phyloP scores from a whole-genome alignment of 2,888 invertebrate species.

The Lasioglossum oenotherae region DNA sequence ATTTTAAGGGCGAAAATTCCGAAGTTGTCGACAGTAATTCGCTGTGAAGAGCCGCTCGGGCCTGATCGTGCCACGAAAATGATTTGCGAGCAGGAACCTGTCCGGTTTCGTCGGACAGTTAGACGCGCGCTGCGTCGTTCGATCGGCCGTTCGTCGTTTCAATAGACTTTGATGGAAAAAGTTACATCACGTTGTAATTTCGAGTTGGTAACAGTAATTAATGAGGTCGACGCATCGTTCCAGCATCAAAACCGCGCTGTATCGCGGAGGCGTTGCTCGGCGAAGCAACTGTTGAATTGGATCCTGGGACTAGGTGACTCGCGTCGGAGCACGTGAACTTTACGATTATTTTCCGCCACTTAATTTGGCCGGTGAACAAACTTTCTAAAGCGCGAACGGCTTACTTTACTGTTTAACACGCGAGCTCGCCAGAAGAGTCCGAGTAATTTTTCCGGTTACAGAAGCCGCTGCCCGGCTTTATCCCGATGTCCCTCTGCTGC shows the following conservation, averaged over 20 bases:
- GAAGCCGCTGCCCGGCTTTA: conserved; percentile 22
- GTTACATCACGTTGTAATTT: background rate
- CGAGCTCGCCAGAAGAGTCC: conserved; percentile 2
- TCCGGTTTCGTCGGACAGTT: background rate
- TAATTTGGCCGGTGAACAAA: conserved; percentile 31
- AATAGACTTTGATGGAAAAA: background rate
- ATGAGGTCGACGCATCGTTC: background rate
- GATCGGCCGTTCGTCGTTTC: background rate
- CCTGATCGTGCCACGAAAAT: background rate
- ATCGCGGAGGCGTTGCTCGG: background rate
- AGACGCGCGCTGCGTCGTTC: background rate
- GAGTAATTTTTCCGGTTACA: conserved; percentile 33
- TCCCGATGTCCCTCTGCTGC: conserved; percentile 35
- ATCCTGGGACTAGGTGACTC: background rate
- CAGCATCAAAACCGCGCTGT: background rate
- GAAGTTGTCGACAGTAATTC: background rate
- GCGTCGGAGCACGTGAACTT: conserved; percentile 11
- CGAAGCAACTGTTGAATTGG: background rate
- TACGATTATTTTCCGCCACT: conserved; percentile 40
- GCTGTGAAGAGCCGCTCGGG: background rate
- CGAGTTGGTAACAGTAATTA: conserved; percentile 2
- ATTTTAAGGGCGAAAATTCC: background rate
- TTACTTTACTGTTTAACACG: conserved; percentile 41
- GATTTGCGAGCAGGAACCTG: background rate
- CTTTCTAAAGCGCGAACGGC: conserved; percentile 20